Percentiles rank a stretch among this genome's conserved stretches.
These are phyloP conservation scores for Corticium candelabrum DNA, from an alignment of 37 sponge, comb jelly and placozoan species.

Conservation along the genomic window DNA sequence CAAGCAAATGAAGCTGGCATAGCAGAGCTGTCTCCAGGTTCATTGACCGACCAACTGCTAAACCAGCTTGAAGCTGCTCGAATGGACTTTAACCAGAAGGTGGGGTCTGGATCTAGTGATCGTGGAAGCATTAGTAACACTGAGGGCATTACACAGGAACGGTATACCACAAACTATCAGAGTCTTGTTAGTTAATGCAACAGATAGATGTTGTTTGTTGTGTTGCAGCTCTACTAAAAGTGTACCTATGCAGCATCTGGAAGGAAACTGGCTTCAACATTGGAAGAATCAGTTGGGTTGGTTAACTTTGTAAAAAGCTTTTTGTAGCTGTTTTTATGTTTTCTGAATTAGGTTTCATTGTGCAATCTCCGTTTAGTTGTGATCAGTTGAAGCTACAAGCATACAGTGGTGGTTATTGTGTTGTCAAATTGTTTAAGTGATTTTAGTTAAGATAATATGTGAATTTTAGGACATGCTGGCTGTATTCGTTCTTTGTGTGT, in stretches of 20 bases:
- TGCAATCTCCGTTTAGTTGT: constrained; percentile 9
- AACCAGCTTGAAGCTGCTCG: not conserved
- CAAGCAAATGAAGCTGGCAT: too few species aligned
- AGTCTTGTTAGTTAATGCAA: too few species aligned
- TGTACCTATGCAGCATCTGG: too few species aligned
- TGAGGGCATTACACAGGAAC: too few species aligned
- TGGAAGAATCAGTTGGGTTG: constrained; percentile 10
- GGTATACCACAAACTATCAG: too few species aligned
- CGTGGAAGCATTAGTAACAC: too few species aligned
- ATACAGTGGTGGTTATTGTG: constrained; percentile 15
- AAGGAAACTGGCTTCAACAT: constrained; percentile 8
- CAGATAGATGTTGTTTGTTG: too few species aligned
- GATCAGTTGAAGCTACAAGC: constrained; percentile 21
- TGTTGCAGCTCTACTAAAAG: too few species aligned
- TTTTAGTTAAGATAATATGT: not conserved
- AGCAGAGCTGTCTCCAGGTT: not conserved
- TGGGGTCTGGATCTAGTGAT: too few species aligned
- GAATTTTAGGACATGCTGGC: not conserved
- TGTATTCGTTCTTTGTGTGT: not conserved
- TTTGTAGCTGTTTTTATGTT: too few species aligned
- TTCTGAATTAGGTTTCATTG: not conserved
- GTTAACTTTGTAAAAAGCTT: too few species aligned
- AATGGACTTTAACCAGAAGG: not conserved
- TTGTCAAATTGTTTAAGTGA: not conserved
- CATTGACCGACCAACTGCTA: not conserved